Evolutionary conservation across 2,797 vertebrate species (phyloP), one percentile per base, ranked within the genome.

Genomic region (Selene dorsalis): DNA sequence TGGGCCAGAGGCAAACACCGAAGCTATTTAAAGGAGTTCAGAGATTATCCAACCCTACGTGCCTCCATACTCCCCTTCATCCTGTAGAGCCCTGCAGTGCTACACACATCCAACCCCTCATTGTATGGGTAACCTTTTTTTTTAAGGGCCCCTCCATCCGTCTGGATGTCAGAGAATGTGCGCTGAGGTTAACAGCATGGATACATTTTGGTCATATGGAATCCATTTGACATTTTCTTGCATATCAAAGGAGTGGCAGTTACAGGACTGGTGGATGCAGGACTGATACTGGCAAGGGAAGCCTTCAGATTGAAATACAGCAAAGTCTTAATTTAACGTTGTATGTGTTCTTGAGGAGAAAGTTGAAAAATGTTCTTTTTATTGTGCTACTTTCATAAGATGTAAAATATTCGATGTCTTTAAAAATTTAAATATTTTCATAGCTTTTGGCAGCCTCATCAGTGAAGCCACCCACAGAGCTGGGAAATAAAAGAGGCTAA

Each of bases 1-100:
- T 98, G 97, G 97, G 97, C 97, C 79, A 96, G 95, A 91, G 96
- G 97, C 73, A 98, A 98, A 88, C 97, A 98, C 80, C 95, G 96
- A 85, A 93, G 96, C 92, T 98, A 98, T 94, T 88, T 97, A 61
- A 96, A 96, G 87, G 97, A 98, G 89, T 98, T 97, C 90, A 95
- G 95, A 2, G 96, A 98, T 87, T 98, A 98, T 83, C 97, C 97
- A 0, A 95, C 96, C 1, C 94, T 98, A 82, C 96, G 97, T 78
- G 96, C 96, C 43, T 96, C 97, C 75, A 97, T 98, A 63, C 77
- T 97, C 52, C 97, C 96, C 52, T 97, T 98, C 91, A 89, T 98
- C 89, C 92, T 97, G 77, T 97, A 94, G 84, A 81, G 77, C 45
- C 43, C 39, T 26, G 41, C 45, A 58, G n/a, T 64, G 35, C 52